Conservation (phyloP, 1,140 invertebrate species). For the Aphaenogaster ashmeadi region DNA sequence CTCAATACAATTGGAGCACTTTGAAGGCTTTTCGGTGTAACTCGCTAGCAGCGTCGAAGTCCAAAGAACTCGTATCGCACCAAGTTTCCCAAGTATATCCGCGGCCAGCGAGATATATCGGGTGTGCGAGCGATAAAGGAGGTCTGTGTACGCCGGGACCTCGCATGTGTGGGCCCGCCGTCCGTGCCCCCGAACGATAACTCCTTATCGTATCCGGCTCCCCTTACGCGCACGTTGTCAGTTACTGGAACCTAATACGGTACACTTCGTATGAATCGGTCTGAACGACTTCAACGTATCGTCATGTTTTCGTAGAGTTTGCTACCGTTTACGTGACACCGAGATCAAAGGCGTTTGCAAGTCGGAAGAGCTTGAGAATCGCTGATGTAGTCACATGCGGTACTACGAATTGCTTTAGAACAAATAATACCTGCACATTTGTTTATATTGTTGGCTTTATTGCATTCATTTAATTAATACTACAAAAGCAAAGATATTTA, state of each 20-base stretch:
- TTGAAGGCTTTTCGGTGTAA: constrained; percentile 11
- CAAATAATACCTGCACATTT: not conserved
- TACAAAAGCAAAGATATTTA: not conserved
- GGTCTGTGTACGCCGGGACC: constrained; percentile 29
- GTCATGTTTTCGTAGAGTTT: constrained; percentile 44
- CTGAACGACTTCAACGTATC: constrained; percentile 44
- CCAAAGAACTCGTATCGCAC: constrained; percentile 21
- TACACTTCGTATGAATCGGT: constrained; percentile 54
- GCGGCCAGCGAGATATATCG: constrained; percentile 65
- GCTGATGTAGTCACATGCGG: not conserved
- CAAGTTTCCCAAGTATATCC: constrained; percentile 71
- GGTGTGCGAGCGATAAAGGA: constrained; percentile 71
- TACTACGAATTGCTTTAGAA: constrained; percentile 13
- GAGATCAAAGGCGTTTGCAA: constrained; percentile 17
- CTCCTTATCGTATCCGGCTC: constrained; percentile 85
- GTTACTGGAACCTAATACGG: constrained; percentile 72
- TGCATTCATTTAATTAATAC: not conserved
- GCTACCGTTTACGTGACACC: constrained; percentile 45
- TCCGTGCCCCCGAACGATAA: constrained; percentile 80
- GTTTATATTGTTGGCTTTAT: not conserved
- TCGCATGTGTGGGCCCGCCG: constrained; percentile 61
- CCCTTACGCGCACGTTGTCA: constrained; percentile 79
- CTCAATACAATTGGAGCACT: not conserved
- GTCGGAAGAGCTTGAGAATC: constrained; percentile 25
- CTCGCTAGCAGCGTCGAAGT: constrained; percentile 8